phyloP scores from a whole-genome alignment of 2,888 invertebrate genomes.

The Megalurothrips usitatus region DNA sequence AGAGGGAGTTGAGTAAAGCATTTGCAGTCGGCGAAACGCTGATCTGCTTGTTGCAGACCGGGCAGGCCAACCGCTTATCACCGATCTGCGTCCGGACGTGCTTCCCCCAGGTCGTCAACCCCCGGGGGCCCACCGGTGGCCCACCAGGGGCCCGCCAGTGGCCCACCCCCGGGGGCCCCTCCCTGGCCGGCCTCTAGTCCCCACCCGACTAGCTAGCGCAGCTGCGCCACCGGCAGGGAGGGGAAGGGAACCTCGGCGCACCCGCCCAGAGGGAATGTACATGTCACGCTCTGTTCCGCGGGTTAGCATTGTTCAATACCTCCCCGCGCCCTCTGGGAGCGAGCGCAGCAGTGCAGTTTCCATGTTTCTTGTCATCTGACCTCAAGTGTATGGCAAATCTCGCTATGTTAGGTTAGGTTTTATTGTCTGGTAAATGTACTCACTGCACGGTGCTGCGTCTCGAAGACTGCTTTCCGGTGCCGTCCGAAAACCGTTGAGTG shows the following conservation, averaged over 20 bases:
- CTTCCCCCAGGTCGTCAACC: constrained; percentile 89
- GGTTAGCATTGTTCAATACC: no score
- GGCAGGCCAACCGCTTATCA: constrained; percentile 95
- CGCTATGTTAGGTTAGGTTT: no score
- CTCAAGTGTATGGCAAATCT: no score
- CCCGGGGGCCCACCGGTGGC: no score
- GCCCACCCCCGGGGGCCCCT: constrained; percentile 80
- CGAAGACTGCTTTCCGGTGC: no score
- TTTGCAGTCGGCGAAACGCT: constrained; percentile 70
- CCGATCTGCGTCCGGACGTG: constrained; percentile 93
- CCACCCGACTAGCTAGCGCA: constrained; percentile 71
- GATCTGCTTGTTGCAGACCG: constrained; percentile 82
- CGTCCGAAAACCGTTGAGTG: background rate
- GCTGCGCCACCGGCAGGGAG: background rate
- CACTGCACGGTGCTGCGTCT: no score
- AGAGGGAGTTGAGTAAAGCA: constrained; percentile 46
- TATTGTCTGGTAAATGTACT: no score
- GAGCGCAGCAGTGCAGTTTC: no score
- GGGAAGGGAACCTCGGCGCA: constrained; percentile 13
- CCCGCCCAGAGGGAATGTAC: background rate
- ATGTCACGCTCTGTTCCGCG: background rate
- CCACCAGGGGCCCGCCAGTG: constrained; percentile 96
- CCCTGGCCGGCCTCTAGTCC: constrained; percentile 53
- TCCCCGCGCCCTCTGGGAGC: no score
- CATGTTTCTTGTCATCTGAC: no score